phyloP scores from a whole-genome alignment of 2,113 vertebrate species.

The Colinus virginianus region DNA sequence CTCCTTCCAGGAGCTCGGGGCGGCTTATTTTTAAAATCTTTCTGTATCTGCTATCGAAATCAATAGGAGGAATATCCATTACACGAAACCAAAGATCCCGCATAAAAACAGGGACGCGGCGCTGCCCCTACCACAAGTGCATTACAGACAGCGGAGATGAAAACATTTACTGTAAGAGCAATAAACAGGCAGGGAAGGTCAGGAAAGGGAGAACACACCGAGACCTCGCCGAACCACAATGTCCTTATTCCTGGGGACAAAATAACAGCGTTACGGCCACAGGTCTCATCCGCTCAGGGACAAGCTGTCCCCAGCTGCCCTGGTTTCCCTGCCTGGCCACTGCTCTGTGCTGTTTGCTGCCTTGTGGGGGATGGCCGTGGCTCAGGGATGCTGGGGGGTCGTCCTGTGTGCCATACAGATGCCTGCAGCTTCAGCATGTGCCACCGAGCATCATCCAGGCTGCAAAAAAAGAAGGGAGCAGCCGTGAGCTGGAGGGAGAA shows the following conservation, averaged over 20 bases:
- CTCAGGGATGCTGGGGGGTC: no score
- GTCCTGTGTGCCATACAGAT: conserved; percentile 3
- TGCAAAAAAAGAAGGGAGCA: background rate
- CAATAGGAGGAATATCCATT: background rate
- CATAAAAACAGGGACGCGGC: background rate
- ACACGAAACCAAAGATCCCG: background rate
- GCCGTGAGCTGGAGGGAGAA: background rate
- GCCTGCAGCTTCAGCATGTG: conserved; percentile 45
- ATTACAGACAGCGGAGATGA: background rate
- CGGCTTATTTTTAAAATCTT: conserved; percentile 3
- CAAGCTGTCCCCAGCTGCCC: background rate
- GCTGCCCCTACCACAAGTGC: conserved; percentile 16
- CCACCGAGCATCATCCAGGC: conserved; percentile 12
- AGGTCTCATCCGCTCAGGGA: fast-evolving
- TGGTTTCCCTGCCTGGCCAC: no score
- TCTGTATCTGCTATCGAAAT: background rate
- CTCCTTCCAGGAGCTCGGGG: background rate
- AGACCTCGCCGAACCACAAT: background rate
- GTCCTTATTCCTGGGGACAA: background rate
- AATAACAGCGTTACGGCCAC: background rate
- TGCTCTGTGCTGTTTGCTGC: background rate
- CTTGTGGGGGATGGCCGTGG: background rate
- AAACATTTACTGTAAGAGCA: conserved; percentile 29
- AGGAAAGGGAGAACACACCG: background rate
- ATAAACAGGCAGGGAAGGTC: conserved; percentile 4